phyloP scores from a whole-genome alignment of 2,113 vertebrate species.

The Ciconia stormi region DNA sequence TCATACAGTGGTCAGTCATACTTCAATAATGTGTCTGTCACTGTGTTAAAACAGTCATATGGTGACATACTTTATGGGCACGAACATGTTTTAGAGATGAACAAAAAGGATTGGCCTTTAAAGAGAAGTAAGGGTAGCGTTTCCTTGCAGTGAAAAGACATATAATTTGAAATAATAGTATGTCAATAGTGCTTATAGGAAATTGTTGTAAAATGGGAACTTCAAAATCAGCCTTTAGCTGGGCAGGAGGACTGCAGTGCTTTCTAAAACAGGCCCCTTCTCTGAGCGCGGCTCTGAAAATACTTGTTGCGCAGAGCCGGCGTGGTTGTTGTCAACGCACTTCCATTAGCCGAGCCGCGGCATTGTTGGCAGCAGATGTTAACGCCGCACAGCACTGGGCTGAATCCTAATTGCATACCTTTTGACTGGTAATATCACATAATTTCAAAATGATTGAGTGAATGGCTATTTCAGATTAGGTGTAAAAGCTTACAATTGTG shows the following conservation, averaged over 20 bases:
- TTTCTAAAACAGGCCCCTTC: constrained; percentile 59
- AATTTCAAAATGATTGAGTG: not conserved
- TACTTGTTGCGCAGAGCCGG: not conserved
- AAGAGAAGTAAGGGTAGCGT: constrained; percentile 79
- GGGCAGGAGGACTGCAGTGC: constrained; percentile 72
- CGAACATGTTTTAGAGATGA: constrained; percentile 78
- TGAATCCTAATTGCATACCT: not conserved
- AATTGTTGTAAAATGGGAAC: constrained; percentile 81
- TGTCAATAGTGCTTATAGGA: constrained; percentile 81
- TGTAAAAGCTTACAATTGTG: not conserved
- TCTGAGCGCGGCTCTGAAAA: not conserved
- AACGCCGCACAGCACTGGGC: not conserved
- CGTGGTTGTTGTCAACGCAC: not conserved
- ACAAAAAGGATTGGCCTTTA: constrained; percentile 82
- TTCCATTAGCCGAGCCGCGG: not conserved
- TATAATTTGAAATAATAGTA: constrained; percentile 92
- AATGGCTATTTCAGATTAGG: not conserved
- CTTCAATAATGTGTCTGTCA: constrained; percentile 81
- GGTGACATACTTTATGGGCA: constrained; percentile 85
- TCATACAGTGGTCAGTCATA: constrained; percentile 64
- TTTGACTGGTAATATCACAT: not conserved
- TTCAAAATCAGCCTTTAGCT: constrained; percentile 79
- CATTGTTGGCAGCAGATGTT: constrained; percentile 23
- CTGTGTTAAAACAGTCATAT: constrained; percentile 74
- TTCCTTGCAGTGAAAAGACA: constrained; percentile 79